phyloP scores from a whole-genome alignment of 2,797 vertebrate species.

The Malacoraja senta region DNA sequence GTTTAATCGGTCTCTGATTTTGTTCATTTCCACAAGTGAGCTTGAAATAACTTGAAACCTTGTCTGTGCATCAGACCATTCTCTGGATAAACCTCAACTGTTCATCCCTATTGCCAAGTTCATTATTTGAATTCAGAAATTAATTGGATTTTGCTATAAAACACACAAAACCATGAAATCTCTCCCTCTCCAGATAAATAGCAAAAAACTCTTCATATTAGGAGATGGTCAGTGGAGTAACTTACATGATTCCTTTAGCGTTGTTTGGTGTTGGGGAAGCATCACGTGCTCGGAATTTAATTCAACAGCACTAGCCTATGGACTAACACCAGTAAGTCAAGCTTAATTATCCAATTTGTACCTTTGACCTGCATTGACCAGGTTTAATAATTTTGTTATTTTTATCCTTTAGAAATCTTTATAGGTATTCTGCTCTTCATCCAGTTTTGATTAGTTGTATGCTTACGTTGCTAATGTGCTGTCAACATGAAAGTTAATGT shows the following conservation, averaged over 20 bases:
- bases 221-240: not conserved
- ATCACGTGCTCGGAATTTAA: not conserved
- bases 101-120: not conserved
- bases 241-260: not conserved
- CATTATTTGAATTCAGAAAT: not conserved
- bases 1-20: not conserved
- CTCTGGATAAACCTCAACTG: not conserved
- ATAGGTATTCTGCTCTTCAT: not conserved
- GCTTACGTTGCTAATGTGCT: not conserved
- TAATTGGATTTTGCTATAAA: not conserved
- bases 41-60: not conserved
- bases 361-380: not conserved
- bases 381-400: not conserved
- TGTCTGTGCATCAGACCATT: not conserved
- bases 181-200: not conserved
- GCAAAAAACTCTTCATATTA: not conserved
- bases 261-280: not conserved
- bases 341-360: not conserved
- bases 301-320: not conserved
- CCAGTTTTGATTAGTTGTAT: not conserved
- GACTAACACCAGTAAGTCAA: not conserved
- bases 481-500: constrained; percentile 9
- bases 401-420: not conserved
- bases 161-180: not conserved
- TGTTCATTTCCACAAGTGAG: not conserved